Percentiles rank a stretch among this genome's conserved stretches.
These are phyloP conservation scores for Podarcis siculus DNA, from an alignment of 2,797 vertebrate genomes.

Conservation along the genomic window DNA sequence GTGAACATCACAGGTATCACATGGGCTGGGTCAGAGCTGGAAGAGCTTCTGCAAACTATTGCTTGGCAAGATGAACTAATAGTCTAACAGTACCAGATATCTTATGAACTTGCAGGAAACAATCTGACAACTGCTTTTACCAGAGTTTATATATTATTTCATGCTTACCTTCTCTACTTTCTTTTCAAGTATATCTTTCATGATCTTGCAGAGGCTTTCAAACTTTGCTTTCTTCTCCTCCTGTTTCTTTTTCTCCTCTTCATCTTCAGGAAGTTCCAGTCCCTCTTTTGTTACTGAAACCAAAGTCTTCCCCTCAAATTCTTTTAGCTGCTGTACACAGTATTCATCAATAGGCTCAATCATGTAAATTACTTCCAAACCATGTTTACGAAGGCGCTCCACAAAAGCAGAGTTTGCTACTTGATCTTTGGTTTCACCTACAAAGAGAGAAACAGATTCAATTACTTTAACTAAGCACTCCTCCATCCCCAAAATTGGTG, in stretches of 20 bases:
- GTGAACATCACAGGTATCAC: no score
- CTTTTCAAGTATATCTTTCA: constrained; percentile 96
- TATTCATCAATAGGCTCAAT: constrained; percentile 98
- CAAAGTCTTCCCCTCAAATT: constrained; percentile 92
- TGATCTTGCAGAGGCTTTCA: constrained; percentile 94
- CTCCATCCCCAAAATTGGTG: background rate
- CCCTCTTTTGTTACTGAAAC: constrained; percentile 96
- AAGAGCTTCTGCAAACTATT: no score
- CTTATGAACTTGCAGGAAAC: background rate
- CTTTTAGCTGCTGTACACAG: constrained; percentile 96
- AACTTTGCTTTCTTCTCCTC: constrained; percentile 92
- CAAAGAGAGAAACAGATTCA: accelerated
- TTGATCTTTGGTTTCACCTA: constrained; percentile 97
- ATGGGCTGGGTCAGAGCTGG: no score
- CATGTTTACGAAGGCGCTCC: constrained; percentile 92
- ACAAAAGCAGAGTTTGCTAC: constrained; percentile 97
- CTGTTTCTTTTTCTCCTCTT: constrained; percentile 93
- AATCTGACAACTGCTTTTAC: background rate
- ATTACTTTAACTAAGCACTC: background rate
- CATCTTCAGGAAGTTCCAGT: constrained; percentile 94
- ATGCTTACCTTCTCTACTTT: constrained; percentile 92
- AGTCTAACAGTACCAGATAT: background rate
- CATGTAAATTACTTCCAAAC: constrained; percentile 97
- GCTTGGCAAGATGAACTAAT: background rate
- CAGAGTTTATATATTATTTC: background rate